Evolutionary conservation across 2,113 vertebrate genomes (phyloP), one percentile per base, ranked within the genome.

Genomic region (Xiphophorus couchianus): DNA sequence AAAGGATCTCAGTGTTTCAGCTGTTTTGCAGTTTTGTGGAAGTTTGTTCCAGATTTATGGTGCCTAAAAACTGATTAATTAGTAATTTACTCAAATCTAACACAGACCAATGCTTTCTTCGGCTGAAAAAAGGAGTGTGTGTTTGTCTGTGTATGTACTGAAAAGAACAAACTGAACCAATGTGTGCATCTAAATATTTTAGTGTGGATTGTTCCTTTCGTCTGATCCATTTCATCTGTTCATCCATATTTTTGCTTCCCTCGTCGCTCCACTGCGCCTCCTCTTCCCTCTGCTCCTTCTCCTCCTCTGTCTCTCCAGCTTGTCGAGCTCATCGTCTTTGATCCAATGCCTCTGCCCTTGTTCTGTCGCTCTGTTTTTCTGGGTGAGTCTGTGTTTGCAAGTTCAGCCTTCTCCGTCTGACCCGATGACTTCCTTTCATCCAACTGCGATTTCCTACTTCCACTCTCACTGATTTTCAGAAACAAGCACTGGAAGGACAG

Each of bases 351-450:
- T 81, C 71, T 86, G 83, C 71, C 80, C 84, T 84, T 71, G 69
- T 81, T 88, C 85, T 86, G 83, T 89, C 69, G n/a, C 81, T 87
- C 75, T 77, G 71, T 64, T 58, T 83, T 81, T 77, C 83, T 67
- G 68, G 58, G 66, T 73, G 84, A 75, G 62, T 79, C 81, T 13
- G 39, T 68, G 74, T 86, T 78, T 82, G 75, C 54, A 65, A 73
- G 76, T 75, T 87, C 74, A 78, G 9, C 71, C 70, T 75, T 77
- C 64, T 4, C 62, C 64, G 72, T 39, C 29, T 65, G 74, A 90
- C 88, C 83, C 69, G 67, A 74, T 77, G 78, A 85, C 79, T 74
- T 76, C 69, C 77, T 86, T 86, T 87, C 22, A 84, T 79, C 72
- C 72, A 19, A 1, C 69, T 60, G 30, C 71, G 79, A 77, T 82